Base-by-base conservation (phyloP, 2,888 invertebrate genomes). In the Cantharis lateralis region DNA sequence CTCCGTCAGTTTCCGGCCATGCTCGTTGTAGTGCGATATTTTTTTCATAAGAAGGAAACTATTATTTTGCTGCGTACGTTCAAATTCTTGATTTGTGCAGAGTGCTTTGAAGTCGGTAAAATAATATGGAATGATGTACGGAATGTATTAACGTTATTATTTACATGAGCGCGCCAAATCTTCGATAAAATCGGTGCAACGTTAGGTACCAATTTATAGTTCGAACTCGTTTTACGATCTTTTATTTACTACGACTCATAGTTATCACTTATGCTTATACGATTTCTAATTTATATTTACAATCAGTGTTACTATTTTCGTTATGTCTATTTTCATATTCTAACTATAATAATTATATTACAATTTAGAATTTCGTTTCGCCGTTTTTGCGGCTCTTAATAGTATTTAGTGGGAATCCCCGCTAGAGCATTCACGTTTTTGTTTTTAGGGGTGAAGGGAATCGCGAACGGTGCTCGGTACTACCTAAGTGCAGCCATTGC, bases 321-420 rank as follows among this genome's bases (percentile, higher is more conserved):
- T 82, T 80, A 83, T 84, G 84, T 84, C 87, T 88, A 87, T 86
- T 87, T 87, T 87, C 87, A 80, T 80, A 79, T 81, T 78, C 78
- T 81, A 83, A 80, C 82, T 81, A 83, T 82, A 84, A 82, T 84
- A 82, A 85, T 85, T 87, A 87, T 87, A 85, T 87, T 87, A 87
- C 87, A 88, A 85, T 88, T 88, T 88, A 88, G 88, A 88, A 88
- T 88, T 88, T 88, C 88, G 88, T 88, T 88, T 87, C 86, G 85
- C 86, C 87, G 87, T 77, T 75, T 70, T 74, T 79, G 80, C 80
- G 80, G 80, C 80, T 76, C 79, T 78, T 80, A 74, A 69, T 78
- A 78, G 78, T 78, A 71, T 76, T 74, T 82, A 80, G 82, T 81
- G 84, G 84, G 84, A 84, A 84, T 85, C 85, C 84, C 85, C 83